A percentile compares a stretch with the other conserved stretches of the same genome.
Conservation (phyloP, 2,113 vertebrate genomes). For the Myodes glareolus region DNA sequence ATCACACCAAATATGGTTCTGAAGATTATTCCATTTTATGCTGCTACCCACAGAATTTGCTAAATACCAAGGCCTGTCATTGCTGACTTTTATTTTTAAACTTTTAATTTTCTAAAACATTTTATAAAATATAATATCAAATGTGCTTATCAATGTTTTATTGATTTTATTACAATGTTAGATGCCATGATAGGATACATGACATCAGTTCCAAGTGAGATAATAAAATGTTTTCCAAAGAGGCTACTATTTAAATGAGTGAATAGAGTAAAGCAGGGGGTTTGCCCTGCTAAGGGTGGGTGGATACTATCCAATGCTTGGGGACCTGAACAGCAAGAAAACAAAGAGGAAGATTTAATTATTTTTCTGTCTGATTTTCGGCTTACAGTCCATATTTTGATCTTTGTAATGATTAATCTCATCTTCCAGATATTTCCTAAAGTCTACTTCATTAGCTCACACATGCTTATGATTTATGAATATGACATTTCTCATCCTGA, state of each 20-base stretch:
- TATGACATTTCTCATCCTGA: not conserved
- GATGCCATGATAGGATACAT: no score
- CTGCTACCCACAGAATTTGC: not conserved
- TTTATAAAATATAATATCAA: not conserved
- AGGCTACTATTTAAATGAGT: not conserved
- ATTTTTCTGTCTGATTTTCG: not conserved
- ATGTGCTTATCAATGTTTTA: not conserved
- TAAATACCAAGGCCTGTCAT: not conserved
- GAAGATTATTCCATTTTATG: not conserved
- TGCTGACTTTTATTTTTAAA: not conserved
- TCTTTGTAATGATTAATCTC: not conserved
- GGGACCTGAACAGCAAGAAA: not conserved
- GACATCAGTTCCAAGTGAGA: not conserved
- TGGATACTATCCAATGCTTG: not conserved
- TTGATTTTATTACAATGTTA: not conserved
- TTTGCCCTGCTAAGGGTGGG: not conserved
- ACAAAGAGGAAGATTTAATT: not conserved
- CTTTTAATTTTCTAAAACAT: no score
- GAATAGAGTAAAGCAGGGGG: not conserved
- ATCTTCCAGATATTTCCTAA: not conserved
- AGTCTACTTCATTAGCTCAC: not conserved
- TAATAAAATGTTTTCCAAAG: not conserved
- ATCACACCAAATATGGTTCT: not conserved
- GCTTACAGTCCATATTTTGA: not conserved
- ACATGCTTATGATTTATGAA: not conserved